Conservation (phyloP, 2,888 invertebrate species). For the Zele albiditarsus region DNA sequence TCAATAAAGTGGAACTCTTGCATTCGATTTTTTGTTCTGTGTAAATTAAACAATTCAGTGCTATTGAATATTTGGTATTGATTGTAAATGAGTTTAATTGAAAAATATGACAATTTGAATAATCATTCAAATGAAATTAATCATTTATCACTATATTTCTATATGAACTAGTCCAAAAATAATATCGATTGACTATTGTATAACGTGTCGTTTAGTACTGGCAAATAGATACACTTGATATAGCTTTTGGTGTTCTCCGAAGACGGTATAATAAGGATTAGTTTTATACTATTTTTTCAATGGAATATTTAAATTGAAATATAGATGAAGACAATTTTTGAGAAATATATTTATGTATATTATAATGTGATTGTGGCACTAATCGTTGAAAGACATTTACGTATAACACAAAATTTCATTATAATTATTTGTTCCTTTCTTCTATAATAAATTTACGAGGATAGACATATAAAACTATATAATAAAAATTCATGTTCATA, state of each 20-base stretch:
- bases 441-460: constrained; percentile 21
- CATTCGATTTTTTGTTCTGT: no score
- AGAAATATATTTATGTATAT: not conserved
- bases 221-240: no score
- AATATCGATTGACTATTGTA: no score
- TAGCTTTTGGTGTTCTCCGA: no score
- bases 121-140: not conserved
- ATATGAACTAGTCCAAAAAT: not conserved
- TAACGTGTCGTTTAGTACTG: no score
- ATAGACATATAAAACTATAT: constrained; percentile 41
- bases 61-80: not conserved
- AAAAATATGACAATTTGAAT: not conserved
- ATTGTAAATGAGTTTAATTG: not conserved
- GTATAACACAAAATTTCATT: not conserved
- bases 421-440: not conserved
- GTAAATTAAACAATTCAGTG: not conserved
- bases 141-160: not conserved
- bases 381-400: not conserved
- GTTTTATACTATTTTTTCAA: not conserved
- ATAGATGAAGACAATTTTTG: not conserved
- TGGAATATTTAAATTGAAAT: not conserved
- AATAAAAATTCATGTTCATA: constrained; percentile 35
- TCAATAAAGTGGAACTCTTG: no score
- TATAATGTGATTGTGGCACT: not conserved
- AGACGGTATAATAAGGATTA: no score